A percentile compares a stretch with the other conserved stretches of the same genome.
Evolutionary conservation across 2,113 vertebrate genomes (phyloP).

Genomic region (Halcyon senegalensis): DNA sequence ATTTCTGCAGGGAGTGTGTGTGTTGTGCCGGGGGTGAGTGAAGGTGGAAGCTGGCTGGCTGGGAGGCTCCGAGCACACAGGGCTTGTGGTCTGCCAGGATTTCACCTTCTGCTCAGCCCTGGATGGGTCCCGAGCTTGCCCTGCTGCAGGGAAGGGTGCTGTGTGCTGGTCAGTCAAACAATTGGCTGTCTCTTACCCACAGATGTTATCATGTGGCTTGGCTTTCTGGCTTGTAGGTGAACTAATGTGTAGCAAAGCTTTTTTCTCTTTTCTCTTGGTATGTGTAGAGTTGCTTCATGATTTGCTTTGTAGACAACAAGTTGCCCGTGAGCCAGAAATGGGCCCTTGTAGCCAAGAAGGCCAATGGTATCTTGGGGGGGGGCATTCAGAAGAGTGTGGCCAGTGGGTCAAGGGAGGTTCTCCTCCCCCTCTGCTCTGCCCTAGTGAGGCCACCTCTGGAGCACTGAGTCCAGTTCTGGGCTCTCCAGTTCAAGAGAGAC

Average conservation of each 20-base stretch:
- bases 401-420: too few relatives aligned
- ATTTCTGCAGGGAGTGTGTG: background rate
- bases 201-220: background rate
- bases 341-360: too few relatives aligned
- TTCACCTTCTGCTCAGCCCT: background rate
- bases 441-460: too few relatives aligned
- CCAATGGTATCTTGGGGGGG: too few relatives aligned
- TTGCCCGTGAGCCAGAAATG: too few relatives aligned
- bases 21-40: background rate
- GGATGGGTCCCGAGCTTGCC: rapidly evolving
- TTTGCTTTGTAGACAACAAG: background rate
- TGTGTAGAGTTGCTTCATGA: background rate
- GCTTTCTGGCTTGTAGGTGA: background rate
- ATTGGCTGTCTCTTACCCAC: background rate
- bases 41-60: background rate
- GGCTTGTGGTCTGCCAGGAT: background rate
- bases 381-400: too few relatives aligned
- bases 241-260: background rate
- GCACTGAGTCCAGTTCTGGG: too few relatives aligned
- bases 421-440: too few relatives aligned
- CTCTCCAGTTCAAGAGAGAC: too few relatives aligned
- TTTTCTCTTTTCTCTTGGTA: background rate
- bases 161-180: background rate
- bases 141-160: background rate
- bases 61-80: rapidly evolving